Conservation (phyloP, 2,113 vertebrate species). For the Urocolius indicus region DNA sequence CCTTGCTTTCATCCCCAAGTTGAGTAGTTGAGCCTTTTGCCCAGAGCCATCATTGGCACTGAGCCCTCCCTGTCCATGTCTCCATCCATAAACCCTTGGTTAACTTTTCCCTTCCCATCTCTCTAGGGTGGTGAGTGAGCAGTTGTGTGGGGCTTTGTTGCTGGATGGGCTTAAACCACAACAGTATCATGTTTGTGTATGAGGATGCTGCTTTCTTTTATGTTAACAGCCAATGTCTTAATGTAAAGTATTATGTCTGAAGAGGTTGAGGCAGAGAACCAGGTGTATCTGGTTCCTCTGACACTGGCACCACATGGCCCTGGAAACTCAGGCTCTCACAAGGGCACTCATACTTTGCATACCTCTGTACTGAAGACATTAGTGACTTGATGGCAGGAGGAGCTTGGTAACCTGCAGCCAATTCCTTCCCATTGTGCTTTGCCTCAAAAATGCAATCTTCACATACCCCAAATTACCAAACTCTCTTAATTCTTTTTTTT, state of each 20-base stretch:
- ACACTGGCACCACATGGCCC: rapidly evolving
- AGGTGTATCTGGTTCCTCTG: background rate
- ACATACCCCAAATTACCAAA: background rate
- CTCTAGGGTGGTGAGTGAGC: no score
- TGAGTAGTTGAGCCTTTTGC: no score
- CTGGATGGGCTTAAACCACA: no score
- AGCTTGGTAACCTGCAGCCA: background rate
- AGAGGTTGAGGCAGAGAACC: background rate
- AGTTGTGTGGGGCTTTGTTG: no score
- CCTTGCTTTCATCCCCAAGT: no score
- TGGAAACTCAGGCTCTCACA: background rate
- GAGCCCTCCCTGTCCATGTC: no score
- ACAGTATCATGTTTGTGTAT: no score
- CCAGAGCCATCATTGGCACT: no score
- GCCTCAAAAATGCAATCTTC: background rate
- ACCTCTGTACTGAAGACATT: background rate
- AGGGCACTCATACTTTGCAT: background rate
- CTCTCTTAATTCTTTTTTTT: no score
- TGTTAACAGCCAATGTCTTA: background rate
- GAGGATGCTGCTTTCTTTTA: background rate
- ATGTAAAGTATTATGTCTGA: background rate
- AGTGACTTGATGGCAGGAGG: background rate
- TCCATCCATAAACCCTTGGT: no score
- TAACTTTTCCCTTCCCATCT: no score
- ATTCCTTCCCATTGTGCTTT: background rate